A percentile compares a stretch with the other conserved stretches of the same genome.
These are phyloP conservation scores for Platycheirus rosarum DNA, from an alignment of 2,888 invertebrate species.

Conservation along the genomic window DNA sequence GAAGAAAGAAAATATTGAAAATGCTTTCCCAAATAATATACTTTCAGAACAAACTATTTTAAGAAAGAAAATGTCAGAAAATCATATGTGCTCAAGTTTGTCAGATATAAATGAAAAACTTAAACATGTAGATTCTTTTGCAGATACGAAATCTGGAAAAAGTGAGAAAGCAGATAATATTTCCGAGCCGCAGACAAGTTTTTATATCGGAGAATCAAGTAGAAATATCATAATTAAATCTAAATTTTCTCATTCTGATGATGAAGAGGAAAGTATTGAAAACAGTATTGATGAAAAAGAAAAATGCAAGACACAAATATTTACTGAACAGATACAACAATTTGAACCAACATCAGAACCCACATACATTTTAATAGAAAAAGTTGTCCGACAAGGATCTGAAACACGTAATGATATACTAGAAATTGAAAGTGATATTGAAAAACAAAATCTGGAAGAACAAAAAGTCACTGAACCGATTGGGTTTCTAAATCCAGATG, in stretches of 20 bases:
- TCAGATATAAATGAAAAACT: slow-evolving; percentile 4
- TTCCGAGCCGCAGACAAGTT: slow-evolving; percentile 77
- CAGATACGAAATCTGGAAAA: background rate
- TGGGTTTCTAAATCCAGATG: slow-evolving; percentile 42
- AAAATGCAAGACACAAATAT: background rate
- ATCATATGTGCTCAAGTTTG: slow-evolving; percentile 35
- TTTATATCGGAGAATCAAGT: slow-evolving; percentile 82
- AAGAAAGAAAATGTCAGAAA: background rate
- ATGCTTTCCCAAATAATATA: background rate
- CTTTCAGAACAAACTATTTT: background rate
- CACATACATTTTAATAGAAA: slow-evolving; percentile 47
- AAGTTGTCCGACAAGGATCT: slow-evolving; percentile 80
- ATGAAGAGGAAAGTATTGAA: slow-evolving; percentile 75
- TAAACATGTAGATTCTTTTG: background rate
- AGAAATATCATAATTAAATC: slow-evolving; percentile 81
- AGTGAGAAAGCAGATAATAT: slow-evolving; percentile 76
- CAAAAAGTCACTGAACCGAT: background rate
- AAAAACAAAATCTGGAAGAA: slow-evolving; percentile 53
- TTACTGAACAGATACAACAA: background rate
- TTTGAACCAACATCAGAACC: background rate
- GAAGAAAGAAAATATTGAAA: background rate
- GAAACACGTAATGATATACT: slow-evolving; percentile 81
- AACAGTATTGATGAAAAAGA: slow-evolving; percentile 76
- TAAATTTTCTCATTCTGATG: slow-evolving; percentile 73
- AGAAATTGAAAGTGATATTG: slow-evolving; percentile 76